phyloP scores from a whole-genome alignment of 2,888 invertebrate species.

The Macroteleia sp. region DNA sequence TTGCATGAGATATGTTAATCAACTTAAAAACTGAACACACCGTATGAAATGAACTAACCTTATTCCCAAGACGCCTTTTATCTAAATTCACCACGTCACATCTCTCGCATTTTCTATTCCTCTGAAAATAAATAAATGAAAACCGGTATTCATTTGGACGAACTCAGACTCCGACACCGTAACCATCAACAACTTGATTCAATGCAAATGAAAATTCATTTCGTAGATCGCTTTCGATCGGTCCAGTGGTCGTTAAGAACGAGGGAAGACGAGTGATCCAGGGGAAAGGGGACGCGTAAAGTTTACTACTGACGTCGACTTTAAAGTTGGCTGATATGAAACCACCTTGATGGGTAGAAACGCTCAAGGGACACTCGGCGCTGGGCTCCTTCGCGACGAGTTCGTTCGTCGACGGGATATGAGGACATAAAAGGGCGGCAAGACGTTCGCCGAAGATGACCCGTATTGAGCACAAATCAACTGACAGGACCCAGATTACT shows the following conservation, averaged over 20 bases:
- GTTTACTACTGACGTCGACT: conserved; percentile 73
- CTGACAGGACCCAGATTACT: conserved; percentile 35
- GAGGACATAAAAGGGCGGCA: conserved; percentile 37
- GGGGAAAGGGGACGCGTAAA: conserved; percentile 61
- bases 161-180: not conserved
- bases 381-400: conserved; percentile 59
- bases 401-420: conserved; percentile 39
- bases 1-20: too few species aligned
- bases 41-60: too few species aligned
- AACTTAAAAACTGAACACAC: too few species aligned
- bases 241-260: conserved; percentile 23
- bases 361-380: conserved; percentile 70
- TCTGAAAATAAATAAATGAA: too few species aligned
- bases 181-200: conserved; percentile 28
- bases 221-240: conserved; percentile 27
- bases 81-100: too few species aligned
- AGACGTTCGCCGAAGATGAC: conserved; percentile 44
- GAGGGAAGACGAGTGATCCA: conserved; percentile 14
- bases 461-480: conserved; percentile 57
- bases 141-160: conserved; percentile 1
- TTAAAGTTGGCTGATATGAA: conserved; percentile 75
- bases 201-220: conserved; percentile 53
- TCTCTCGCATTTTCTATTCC: too few species aligned
- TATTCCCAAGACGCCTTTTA: too few species aligned
- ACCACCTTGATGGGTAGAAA: conserved; percentile 71